A percentile compares a stretch with the other conserved stretches of the same genome.
Conservation (phyloP, 2,888 invertebrate genomes). For the Andrena bicolor region DNA sequence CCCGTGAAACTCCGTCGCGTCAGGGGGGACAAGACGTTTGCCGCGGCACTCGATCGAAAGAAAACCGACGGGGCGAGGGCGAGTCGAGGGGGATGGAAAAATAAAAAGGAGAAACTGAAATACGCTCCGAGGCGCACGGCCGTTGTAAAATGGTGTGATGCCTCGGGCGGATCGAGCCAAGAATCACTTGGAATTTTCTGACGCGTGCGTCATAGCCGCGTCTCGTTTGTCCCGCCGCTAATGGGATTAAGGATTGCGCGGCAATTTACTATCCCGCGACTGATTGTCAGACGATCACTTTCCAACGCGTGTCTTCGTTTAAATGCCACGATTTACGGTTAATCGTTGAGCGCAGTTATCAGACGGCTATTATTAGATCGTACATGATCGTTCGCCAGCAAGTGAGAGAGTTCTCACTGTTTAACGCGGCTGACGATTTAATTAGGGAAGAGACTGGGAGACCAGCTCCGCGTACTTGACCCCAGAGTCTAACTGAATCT, state of each 20-base stretch:
- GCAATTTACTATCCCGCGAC: background rate
- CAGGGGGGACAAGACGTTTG: slow-evolving; percentile 53
- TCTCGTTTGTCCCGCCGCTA: slow-evolving; percentile 22
- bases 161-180: slow-evolving; percentile 35
- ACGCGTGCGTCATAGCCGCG: slow-evolving; percentile 17
- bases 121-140: background rate
- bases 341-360: slow-evolving; percentile 30
- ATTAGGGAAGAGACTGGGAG: slow-evolving; percentile 22
- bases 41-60: slow-evolving; percentile 11
- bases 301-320: background rate
- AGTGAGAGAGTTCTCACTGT: slow-evolving; percentile 57
- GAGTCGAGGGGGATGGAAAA: background rate
- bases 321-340: slow-evolving; percentile 19
- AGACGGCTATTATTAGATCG: slow-evolving; percentile 32
- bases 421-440: slow-evolving; percentile 41
- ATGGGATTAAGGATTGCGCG: slow-evolving; percentile 27
- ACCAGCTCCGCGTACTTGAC: background rate
- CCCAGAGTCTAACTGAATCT: slow-evolving; percentile 16
- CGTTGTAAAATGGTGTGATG: background rate
- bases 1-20: slow-evolving; percentile 63
- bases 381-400: slow-evolving; percentile 23
- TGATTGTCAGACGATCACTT: background rate
- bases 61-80: background rate
- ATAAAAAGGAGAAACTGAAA: background rate
- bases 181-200: slow-evolving; percentile 37